Percentiles rank a stretch among this genome's conserved stretches.
These are phyloP conservation scores for Dinomys branickii DNA, from an alignment of 2,113 vertebrate genomes.

Conservation along the genomic window DNA sequence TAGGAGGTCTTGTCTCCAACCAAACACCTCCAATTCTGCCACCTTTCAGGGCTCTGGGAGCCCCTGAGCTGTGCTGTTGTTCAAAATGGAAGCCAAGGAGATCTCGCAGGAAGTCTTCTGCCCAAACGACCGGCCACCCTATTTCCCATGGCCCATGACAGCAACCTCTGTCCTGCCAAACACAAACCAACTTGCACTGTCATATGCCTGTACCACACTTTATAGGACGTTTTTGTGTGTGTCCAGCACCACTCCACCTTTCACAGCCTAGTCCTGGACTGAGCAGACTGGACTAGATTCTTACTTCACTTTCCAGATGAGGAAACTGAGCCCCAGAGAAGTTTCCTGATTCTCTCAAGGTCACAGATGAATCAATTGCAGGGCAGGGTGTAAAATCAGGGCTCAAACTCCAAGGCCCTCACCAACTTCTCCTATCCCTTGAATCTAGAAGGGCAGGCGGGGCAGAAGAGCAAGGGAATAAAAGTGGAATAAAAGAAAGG, in stretches of 20 bases:
- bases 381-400: neutral
- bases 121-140: neutral
- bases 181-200: neutral
- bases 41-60: neutral
- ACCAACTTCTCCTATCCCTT: neutral
- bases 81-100: neutral
- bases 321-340: neutral
- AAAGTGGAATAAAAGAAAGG: neutral
- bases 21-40: neutral
- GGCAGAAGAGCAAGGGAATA: neutral
- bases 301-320: neutral
- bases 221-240: neutral
- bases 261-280: neutral
- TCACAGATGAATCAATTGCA: neutral
- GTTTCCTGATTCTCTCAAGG: neutral
- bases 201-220: accelerated
- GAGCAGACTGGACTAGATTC: neutral
- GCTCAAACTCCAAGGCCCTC: neutral
- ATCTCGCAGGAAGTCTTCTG: neutral
- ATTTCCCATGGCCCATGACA: neutral
- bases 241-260: neutral
- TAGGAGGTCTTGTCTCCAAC: neutral
- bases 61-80: neutral
- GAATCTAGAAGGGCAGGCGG: neutral
- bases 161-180: neutral